Base-by-base conservation (phyloP, 2,113 vertebrate species). In the Pandion haliaetus region DNA sequence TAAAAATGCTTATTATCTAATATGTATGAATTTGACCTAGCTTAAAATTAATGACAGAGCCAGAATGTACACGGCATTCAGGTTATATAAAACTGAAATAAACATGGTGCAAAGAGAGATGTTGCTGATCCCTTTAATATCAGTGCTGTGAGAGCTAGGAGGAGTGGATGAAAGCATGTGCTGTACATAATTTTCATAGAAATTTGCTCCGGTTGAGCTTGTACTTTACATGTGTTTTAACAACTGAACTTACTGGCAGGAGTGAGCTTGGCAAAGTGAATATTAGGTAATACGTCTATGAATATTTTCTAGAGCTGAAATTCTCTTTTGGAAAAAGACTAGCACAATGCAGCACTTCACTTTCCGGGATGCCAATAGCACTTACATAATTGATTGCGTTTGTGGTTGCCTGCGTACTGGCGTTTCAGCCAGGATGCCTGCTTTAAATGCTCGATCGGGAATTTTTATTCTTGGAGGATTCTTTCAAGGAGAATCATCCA, bases 1-100 rank as follows among this genome's bases (percentile, higher is more conserved):
- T 90, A 96, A 95, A 97, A 95, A 93, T 96, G 97, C 89, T 96
- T 97, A 95, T 96, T 96, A 95, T 73, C 93, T 94, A 95, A 82
- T 93, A 91, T 63, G 78, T 66, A 82, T 67, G 79, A 93, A 95
- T 94, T 94, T 96, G 95, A 96, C 95, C 95, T 83, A 97, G 82
- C 96, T 96, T 93, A 95, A 92, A 96, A 93, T 90, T 96, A 94
- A 95, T 94, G 90, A 94, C 86, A 90, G 82, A 94, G 82, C n/a
- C 86, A 55, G 82, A 91, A 86, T 2, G 25, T 55, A 81, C 14
- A 1, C 8, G 8, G 85, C 88, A 86, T 70, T 67, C 74, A 90
- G 84, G 87, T 95, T 95, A 77, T 21, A 93, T 84, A 93, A 94
- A 95, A 80, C 84, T 61, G 70, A 90, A 93, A 90, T 91, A 95